These are phyloP conservation scores for Hystrix brachyura DNA, from an alignment of 2,113 vertebrate species.

Conservation along the genomic window DNA sequence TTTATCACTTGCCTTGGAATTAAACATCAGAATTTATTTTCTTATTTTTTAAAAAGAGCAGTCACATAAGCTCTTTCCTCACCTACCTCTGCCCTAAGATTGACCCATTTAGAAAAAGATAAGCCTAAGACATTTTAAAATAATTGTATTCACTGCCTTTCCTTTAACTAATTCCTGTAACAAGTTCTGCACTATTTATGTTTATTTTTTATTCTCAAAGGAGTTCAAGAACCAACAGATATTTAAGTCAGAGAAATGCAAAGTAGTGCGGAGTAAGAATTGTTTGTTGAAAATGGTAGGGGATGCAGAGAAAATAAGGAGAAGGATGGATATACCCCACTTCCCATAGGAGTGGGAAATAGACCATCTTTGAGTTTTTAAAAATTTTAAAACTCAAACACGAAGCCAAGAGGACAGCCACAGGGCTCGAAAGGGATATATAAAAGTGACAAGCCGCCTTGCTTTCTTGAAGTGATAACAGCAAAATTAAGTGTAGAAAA, in stretches of 20 bases:
- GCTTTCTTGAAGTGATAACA: conserved; percentile 5
- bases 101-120: conserved; percentile 45
- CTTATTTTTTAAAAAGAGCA: conserved; percentile 81
- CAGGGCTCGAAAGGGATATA: background rate
- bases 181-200: background rate
- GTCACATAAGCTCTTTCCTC: conserved; percentile 58
- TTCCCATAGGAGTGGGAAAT: background rate
- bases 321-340: background rate
- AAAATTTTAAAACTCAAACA: background rate
- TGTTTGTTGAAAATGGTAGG: background rate
- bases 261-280: background rate
- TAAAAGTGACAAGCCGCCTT: background rate
- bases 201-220: conserved; percentile 37
- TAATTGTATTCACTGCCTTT: background rate
- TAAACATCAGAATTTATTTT: conserved; percentile 86
- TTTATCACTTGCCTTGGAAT: conserved; percentile 86
- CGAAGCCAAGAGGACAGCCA: background rate
- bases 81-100: background rate
- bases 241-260: background rate
- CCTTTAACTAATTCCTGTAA: conserved; percentile 21
- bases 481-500: background rate
- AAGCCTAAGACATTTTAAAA: conserved; percentile 61
- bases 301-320: background rate
- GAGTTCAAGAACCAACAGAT: conserved; percentile 1
- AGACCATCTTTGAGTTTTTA: background rate